A percentile compares a stretch with the other conserved stretches of the same genome.
These are phyloP conservation scores for Eristalinus aeneus DNA, from an alignment of 2,888 invertebrate genomes.

Conservation along the genomic window DNA sequence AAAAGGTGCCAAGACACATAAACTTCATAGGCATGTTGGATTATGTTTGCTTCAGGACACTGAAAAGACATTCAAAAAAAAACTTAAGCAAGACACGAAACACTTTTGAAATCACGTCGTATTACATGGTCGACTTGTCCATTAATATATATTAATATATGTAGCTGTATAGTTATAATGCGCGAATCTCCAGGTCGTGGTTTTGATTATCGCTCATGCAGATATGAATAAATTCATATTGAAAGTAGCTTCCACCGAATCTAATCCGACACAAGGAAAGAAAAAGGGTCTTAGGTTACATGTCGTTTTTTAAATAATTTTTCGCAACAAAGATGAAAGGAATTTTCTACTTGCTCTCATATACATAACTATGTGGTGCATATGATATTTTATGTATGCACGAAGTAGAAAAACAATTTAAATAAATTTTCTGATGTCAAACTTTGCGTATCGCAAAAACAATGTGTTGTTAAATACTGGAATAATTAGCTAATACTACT, in stretches of 20 bases:
- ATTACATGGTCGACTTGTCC: conserved; percentile 56
- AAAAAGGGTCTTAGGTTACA: too few species aligned
- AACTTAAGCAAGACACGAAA: conserved; percentile 54
- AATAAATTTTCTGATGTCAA: too few species aligned
- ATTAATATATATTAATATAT: conserved; percentile 18
- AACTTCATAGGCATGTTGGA: conserved; percentile 60
- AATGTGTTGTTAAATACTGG: too few species aligned
- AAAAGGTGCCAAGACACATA: conserved; percentile 66
- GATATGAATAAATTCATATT: conserved; percentile 45
- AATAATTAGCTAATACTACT: too few species aligned
- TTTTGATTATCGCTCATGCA: conserved; percentile 57
- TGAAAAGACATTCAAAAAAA: conserved; percentile 32
- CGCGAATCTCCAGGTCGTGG: conserved; percentile 27
- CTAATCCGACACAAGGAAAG: conserved; percentile 23
- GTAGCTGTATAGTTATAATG: background rate
- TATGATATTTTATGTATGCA: too few species aligned
- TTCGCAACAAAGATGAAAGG: too few species aligned
- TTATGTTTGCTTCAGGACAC: conserved; percentile 35
- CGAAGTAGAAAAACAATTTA: too few species aligned
- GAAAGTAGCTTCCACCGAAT: conserved; percentile 2
- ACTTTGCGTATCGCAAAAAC: too few species aligned
- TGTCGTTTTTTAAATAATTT: too few species aligned
- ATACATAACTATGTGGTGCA: too few species aligned
- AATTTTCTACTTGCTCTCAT: too few species aligned
- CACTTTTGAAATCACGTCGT: conserved; percentile 65